Evolutionary conservation across 2,113 vertebrate genomes (phyloP).

Genomic region (Platichthys stellatus): DNA sequence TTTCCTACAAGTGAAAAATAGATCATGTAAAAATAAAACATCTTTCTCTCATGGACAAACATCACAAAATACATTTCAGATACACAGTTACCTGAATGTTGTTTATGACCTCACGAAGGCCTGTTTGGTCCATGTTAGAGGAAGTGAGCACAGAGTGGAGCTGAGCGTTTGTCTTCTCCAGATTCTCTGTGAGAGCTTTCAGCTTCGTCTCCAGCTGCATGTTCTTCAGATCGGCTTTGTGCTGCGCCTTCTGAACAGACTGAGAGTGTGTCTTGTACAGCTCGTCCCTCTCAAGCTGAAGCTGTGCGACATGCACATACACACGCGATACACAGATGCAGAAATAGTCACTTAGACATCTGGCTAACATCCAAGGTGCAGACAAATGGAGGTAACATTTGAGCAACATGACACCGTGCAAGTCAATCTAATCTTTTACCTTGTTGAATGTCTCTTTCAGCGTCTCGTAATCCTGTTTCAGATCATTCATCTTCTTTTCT

Average conservation of each 20-base stretch:
- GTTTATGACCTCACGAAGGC: slow-evolving; percentile 77
- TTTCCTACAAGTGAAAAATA: slow-evolving; percentile 39
- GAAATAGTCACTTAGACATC: background rate
- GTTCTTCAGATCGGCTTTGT: slow-evolving; percentile 85
- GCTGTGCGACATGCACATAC: slow-evolving; percentile 71
- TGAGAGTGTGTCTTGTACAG: slow-evolving; percentile 84
- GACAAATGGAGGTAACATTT: background rate
- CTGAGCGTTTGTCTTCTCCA: slow-evolving; percentile 90
- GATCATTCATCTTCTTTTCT: slow-evolving; percentile 83
- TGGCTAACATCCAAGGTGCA: background rate
- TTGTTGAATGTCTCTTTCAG: slow-evolving; percentile 87
- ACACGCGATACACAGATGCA: background rate
- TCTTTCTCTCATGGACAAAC: background rate
- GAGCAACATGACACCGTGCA: background rate
- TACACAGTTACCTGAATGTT: slow-evolving; percentile 85
- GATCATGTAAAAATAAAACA: background rate
- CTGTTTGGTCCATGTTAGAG: slow-evolving; percentile 83
- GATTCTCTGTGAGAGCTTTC: slow-evolving; percentile 55
- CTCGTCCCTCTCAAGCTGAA: slow-evolving; percentile 87
- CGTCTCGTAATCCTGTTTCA: slow-evolving; percentile 86
- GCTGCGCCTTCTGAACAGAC: slow-evolving; percentile 84
- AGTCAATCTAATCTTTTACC: slow-evolving; percentile 75
- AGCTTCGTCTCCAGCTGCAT: slow-evolving; percentile 87
- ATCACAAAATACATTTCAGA: background rate
- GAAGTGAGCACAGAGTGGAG: slow-evolving; percentile 82